Conservation (phyloP, 2,888 invertebrate genomes). For the Ferdinandea cuprea region DNA sequence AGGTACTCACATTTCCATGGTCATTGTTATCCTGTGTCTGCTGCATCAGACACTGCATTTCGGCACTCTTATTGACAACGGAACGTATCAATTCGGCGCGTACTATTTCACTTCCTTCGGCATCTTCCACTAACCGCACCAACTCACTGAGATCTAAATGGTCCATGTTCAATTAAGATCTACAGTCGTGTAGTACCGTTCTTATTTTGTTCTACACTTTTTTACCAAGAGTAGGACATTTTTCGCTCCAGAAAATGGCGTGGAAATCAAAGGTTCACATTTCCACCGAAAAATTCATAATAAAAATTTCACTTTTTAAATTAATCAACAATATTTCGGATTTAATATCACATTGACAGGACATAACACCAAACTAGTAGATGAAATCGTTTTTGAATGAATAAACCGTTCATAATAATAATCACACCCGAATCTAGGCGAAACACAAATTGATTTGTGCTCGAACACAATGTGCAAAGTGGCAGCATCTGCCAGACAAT, state of each 20-base stretch:
- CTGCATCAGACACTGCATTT: conserved; percentile 55
- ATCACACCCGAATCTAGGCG: conserved; percentile 15
- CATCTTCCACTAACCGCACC: conserved; percentile 55
- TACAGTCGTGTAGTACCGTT: neutral
- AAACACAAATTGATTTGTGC: conserved; percentile 29
- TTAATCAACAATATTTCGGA: neutral
- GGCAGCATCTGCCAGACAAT: conserved; percentile 22
- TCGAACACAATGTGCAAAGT: conserved; percentile 17
- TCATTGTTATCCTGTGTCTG: conserved; percentile 24
- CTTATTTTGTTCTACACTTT: neutral
- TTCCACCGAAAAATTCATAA: neutral
- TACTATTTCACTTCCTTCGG: conserved; percentile 39
- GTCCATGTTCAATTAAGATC: conserved; percentile 49
- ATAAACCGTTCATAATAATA: conserved; percentile 5
- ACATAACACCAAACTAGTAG: neutral
- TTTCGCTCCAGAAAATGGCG: neutral
- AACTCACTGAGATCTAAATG: conserved; percentile 62
- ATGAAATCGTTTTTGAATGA: neutral
- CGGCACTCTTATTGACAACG: conserved; percentile 58
- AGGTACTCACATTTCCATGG: conserved; percentile 49
- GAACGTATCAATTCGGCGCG: conserved; percentile 51
- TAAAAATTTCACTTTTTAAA: neutral
- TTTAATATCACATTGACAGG: conserved; percentile 1
- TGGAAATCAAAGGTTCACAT: conserved; percentile 30
- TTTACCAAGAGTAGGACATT: conserved; percentile 15